Evolutionary conservation across 2,888 invertebrate genomes (phyloP).

Genomic region (Cheilosia impressa): DNA sequence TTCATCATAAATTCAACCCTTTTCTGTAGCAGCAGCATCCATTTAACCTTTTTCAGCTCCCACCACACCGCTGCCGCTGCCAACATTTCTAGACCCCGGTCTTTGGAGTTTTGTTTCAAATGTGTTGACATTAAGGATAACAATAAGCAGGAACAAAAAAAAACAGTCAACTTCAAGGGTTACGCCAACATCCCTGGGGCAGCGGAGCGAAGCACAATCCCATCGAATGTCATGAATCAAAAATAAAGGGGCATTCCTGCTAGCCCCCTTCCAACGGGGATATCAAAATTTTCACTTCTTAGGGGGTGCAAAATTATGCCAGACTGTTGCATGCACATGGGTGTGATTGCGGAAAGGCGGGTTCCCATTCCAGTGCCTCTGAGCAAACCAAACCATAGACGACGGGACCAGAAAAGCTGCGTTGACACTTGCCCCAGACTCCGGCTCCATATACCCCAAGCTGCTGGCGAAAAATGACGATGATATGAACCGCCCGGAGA

Average conservation of each 20-base stretch:
- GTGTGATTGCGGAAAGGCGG: slow-evolving; percentile 16
- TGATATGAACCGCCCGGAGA: slow-evolving; percentile 75
- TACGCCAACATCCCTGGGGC: slow-evolving; percentile 46
- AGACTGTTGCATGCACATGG: slow-evolving; percentile 72
- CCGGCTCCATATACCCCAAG: neutral
- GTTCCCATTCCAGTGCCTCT: neutral
- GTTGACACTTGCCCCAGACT: slow-evolving; percentile 66
- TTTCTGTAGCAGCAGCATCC: slow-evolving; percentile 59
- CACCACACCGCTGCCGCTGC: neutral
- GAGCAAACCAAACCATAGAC: slow-evolving; percentile 66
- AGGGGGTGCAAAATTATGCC: slow-evolving; percentile 71
- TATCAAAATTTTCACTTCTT: slow-evolving; percentile 61
- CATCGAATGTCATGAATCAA: slow-evolving; percentile 71
- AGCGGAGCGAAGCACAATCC: slow-evolving; percentile 44
- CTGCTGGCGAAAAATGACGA: slow-evolving; percentile 71
- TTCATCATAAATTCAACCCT: slow-evolving; percentile 75
- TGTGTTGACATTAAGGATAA: slow-evolving; percentile 75
- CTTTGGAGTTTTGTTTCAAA: slow-evolving; percentile 71
- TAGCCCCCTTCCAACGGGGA: neutral
- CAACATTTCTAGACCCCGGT: slow-evolving; percentile 18
- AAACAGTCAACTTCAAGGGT: slow-evolving; percentile 53
- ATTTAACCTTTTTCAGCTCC: slow-evolving; percentile 57
- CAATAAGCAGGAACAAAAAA: slow-evolving; percentile 59
- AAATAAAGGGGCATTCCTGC: slow-evolving; percentile 50
- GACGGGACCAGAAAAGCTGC: slow-evolving; percentile 69